These are phyloP conservation scores for Pipistrellus kuhlii DNA, from an alignment of 2,797 vertebrate genomes.

Conservation along the genomic window DNA sequence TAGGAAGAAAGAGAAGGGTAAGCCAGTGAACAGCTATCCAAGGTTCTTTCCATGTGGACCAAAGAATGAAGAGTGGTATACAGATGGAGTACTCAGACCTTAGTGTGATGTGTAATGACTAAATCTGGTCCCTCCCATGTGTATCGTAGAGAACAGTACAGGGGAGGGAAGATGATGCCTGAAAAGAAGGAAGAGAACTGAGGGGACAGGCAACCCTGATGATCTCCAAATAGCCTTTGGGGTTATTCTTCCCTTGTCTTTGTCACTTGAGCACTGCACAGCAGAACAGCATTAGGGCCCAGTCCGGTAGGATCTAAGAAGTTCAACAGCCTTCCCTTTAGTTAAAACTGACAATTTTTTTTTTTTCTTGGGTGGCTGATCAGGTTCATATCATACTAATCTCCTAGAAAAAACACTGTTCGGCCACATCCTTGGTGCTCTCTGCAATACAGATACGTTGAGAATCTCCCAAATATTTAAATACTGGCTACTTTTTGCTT, in stretches of 20 bases:
- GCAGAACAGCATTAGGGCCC: not conserved
- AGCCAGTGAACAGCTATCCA: not conserved
- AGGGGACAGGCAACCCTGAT: not conserved
- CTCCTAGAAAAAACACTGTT: not conserved
- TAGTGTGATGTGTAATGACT: not conserved
- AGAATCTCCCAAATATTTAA: not conserved
- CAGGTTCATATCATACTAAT: not conserved
- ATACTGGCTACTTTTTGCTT: not conserved
- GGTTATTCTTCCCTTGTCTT: not conserved
- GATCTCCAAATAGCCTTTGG: not conserved
- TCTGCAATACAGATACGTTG: not conserved
- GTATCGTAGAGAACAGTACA: not conserved
- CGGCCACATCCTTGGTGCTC: not conserved
- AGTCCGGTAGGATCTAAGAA: not conserved
- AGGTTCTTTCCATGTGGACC: not conserved
- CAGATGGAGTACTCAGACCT: not conserved
- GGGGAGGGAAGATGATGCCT: not conserved
- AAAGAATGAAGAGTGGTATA: not conserved
- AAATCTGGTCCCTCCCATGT: not conserved
- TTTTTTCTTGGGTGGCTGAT: not conserved
- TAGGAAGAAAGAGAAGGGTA: not conserved
- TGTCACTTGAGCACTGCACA: not conserved
- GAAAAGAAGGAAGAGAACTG: not conserved
- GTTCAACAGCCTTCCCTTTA: not conserved
- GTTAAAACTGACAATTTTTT: not conserved